Evolutionary conservation across 2,113 vertebrate genomes (phyloP).

Genomic region (Perca flavescens): DNA sequence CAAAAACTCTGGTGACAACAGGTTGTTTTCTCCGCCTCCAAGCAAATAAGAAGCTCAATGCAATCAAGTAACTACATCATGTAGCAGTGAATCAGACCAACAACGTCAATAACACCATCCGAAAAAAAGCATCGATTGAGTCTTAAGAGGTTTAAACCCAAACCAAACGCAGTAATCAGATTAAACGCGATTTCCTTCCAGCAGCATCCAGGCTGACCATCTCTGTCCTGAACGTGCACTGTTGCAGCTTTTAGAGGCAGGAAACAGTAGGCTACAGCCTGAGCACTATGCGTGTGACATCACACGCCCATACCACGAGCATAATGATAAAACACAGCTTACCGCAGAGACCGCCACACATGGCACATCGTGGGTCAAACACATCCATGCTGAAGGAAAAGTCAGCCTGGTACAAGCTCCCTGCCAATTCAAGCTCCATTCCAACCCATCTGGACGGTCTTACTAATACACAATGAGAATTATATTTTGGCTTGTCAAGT

Average conservation of each 20-base stretch:
- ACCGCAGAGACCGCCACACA: conserved; percentile 84
- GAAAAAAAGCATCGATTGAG: background rate
- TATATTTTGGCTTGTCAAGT: conserved; percentile 99
- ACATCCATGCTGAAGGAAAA: conserved; percentile 77
- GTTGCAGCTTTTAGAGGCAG: conserved; percentile 62
- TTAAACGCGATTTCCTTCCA: conserved; percentile 22
- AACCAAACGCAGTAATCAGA: background rate
- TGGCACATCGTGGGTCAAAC: conserved; percentile 70
- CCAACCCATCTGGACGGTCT: conserved; percentile 96
- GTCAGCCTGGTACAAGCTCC: conserved; percentile 80
- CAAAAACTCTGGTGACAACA: conserved; percentile 13
- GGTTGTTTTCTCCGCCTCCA: conserved; percentile 8
- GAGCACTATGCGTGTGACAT: conserved; percentile 70
- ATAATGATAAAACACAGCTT: conserved; percentile 85
- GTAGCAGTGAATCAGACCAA: background rate
- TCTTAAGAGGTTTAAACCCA: conserved; percentile 6
- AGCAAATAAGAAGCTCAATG: background rate
- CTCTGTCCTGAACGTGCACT: conserved; percentile 36
- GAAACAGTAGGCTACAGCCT: conserved; percentile 45
- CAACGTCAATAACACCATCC: background rate
- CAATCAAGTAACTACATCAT: background rate
- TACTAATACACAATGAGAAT: conserved; percentile 99
- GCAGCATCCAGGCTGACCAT: background rate
- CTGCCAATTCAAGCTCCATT: conserved; percentile 88
- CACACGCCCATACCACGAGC: conserved; percentile 74